phyloP scores from a whole-genome alignment of 1,140 invertebrate species.

The Onthophagus taurus region DNA sequence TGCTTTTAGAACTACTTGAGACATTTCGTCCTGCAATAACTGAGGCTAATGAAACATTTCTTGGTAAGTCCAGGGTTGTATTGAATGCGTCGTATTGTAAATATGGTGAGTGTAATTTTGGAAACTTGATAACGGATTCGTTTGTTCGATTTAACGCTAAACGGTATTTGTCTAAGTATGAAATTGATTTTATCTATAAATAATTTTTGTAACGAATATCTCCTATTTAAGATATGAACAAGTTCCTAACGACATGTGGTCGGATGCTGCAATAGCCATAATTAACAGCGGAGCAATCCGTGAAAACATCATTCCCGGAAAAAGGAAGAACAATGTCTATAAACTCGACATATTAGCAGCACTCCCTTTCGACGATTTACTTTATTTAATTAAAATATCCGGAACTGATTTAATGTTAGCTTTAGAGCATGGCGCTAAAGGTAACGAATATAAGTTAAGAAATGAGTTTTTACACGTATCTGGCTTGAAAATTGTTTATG shows the following conservation, averaged over 20 bases:
- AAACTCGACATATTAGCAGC: slow-evolving; percentile 38
- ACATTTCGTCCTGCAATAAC: slow-evolving; percentile 50
- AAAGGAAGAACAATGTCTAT: slow-evolving; percentile 44
- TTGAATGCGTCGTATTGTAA: slow-evolving; percentile 64
- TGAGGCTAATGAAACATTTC: slow-evolving; percentile 41
- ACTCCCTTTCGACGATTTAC: slow-evolving; percentile 48
- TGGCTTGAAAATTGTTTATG: slow-evolving; percentile 46
- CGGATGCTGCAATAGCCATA: slow-evolving; percentile 62
- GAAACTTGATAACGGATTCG: slow-evolving; percentile 72
- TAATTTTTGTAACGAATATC: too few relatives aligned
- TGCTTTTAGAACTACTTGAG: slow-evolving; percentile 52
- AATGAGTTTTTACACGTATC: slow-evolving; percentile 54
- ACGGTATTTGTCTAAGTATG: too few relatives aligned
- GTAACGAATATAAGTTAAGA: slow-evolving; percentile 39
- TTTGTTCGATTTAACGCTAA: too few relatives aligned
- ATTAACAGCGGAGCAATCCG: slow-evolving; percentile 58
- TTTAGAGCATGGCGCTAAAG: slow-evolving; percentile 46
- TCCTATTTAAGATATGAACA: slow-evolving; percentile 40
- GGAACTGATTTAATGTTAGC: slow-evolving; percentile 41
- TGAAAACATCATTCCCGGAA: slow-evolving; percentile 26
- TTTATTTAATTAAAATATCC: slow-evolving; percentile 42
- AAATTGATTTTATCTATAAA: too few relatives aligned
- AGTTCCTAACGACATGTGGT: slow-evolving; percentile 54
- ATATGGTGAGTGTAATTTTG: slow-evolving; percentile 70
- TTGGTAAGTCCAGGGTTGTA: slow-evolving; percentile 57